Conservation (phyloP, 2,888 invertebrate genomes). For the Troilus luridus region DNA sequence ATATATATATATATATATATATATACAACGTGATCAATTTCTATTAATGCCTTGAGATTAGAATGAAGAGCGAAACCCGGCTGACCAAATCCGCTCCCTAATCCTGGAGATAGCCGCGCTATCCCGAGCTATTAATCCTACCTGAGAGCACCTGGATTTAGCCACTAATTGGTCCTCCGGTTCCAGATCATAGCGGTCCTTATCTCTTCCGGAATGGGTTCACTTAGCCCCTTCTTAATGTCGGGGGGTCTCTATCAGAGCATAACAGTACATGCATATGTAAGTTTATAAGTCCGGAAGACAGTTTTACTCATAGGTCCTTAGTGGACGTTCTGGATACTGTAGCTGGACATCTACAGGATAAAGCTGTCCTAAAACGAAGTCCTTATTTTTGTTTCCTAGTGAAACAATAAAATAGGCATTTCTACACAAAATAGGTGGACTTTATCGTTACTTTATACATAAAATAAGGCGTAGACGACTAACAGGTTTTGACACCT, state of each 20-base stretch:
- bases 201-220: not conserved
- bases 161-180: slow-evolving; percentile 1
- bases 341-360: too few species aligned
- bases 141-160: not conserved
- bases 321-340: too few species aligned
- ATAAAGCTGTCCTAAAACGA: too few species aligned
- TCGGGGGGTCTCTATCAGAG: not conserved
- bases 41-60: not conserved
- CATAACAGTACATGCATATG: not conserved
- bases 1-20: too few species aligned
- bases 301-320: too few species aligned
- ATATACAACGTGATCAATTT: not conserved
- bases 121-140: not conserved
- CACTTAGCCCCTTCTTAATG: not conserved
- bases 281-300: not conserved
- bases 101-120: not conserved
- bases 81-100: not conserved
- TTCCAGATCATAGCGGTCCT: slow-evolving; percentile 19
- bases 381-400: too few species aligned
- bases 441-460: too few species aligned
- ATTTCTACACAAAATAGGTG: too few species aligned
- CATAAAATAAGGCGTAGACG: too few species aligned
- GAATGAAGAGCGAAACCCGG: not conserved
- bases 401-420: too few species aligned
- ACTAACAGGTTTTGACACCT: too few species aligned